Evolutionary conservation across 2,797 vertebrate genomes (phyloP).

Genomic region (Onychomys leucogaster): DNA sequence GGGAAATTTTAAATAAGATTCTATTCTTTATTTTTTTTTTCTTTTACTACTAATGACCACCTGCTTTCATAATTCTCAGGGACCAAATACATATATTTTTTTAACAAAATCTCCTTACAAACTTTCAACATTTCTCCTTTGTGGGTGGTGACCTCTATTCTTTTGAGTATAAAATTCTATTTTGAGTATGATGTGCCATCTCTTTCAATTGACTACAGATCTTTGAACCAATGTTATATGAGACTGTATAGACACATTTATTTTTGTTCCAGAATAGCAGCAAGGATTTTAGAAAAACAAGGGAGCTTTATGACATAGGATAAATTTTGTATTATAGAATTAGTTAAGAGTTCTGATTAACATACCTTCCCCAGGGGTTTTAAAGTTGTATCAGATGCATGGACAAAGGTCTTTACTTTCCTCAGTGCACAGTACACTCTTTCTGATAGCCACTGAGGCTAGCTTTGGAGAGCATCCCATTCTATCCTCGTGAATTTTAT

Average conservation of each 20-base stretch:
- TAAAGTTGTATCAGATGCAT: not conserved
- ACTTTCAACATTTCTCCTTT: not conserved
- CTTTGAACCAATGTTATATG: not conserved
- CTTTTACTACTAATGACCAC: not conserved
- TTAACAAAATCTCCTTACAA: not conserved
- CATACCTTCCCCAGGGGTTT: not conserved
- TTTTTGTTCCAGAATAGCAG: not conserved
- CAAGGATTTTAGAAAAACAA: not conserved
- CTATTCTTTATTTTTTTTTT: not conserved
- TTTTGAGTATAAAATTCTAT: not conserved
- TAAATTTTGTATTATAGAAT: not conserved
- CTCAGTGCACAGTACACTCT: constrained; percentile 22
- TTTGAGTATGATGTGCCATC: not conserved
- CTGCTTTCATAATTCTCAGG: not conserved
- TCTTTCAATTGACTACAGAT: not conserved
- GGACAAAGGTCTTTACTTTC: constrained; percentile 47
- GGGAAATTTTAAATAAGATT: not conserved
- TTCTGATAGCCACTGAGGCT: constrained; percentile 70
- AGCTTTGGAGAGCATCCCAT: constrained; percentile 34
- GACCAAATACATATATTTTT: not conserved
- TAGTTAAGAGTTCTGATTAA: not conserved
- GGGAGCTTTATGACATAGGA: not conserved
- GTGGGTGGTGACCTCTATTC: not conserved
- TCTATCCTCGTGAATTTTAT: constrained; percentile 80
- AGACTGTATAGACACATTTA: not conserved